Conservation (phyloP, 37 sponge, comb jelly and placozoan genomes). For the Halisarca cf. caerulea region DNA sequence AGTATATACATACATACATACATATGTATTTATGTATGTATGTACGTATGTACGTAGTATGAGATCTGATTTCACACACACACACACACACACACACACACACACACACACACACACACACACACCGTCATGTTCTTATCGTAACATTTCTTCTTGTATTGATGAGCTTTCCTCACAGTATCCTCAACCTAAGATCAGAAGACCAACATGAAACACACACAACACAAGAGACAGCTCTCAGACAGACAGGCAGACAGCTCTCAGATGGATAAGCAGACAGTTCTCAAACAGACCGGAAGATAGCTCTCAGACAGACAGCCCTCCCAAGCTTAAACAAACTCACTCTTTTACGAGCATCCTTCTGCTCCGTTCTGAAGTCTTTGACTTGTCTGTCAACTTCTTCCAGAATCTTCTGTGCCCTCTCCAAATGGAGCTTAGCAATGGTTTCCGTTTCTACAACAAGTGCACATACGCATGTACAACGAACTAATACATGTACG, state of each 20-base stretch:
- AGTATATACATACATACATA: neutral
- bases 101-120: neutral
- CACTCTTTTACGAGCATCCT: constrained; percentile 75
- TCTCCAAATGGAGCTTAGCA: constrained; percentile 54
- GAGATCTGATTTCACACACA: neutral
- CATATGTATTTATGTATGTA: neutral
- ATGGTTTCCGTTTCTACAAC: constrained; percentile 69
- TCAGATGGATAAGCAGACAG: no score
- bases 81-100: neutral
- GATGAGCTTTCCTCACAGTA: constrained; percentile 68
- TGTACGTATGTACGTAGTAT: constrained; percentile 1
- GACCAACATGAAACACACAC: no score
- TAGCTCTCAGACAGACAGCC: no score
- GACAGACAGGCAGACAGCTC: no score
- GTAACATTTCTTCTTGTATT: constrained; percentile 69
- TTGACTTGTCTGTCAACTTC: constrained; percentile 57
- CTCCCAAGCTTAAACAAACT: neutral
- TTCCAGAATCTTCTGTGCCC: constrained; percentile 66
- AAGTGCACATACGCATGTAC: no score
- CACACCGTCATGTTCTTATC: constrained; percentile 60
- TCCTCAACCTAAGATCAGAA: constrained; percentile 58
- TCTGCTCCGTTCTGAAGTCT: constrained; percentile 79
- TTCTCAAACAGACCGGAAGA: no score
- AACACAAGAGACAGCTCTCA: no score
- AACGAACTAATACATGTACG: no score